Conservation (phyloP, 1,140 invertebrate species). For the Zaprionus kolodkinae region DNA sequence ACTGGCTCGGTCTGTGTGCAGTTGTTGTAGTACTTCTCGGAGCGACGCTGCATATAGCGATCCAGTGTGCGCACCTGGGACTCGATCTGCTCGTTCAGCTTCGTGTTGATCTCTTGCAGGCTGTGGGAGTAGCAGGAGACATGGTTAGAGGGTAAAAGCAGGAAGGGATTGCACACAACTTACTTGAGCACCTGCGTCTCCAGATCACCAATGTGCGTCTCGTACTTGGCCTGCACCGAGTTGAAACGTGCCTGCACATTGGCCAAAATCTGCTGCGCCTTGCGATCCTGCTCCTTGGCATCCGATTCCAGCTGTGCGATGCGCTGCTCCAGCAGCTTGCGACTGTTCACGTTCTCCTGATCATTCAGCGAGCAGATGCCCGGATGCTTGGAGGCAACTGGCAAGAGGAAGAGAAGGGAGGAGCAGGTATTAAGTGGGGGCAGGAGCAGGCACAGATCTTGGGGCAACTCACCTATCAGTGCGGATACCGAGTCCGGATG, state of each 20-base stretch:
- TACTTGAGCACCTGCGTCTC: constrained; percentile 87
- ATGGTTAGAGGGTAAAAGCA: not conserved
- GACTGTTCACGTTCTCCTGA: constrained; percentile 85
- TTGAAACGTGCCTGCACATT: constrained; percentile 90
- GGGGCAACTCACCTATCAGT: constrained; percentile 86
- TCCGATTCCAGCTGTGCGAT: constrained; percentile 89
- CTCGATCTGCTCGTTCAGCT: constrained; percentile 86
- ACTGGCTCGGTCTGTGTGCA: constrained; percentile 77
- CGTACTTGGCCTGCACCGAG: constrained; percentile 91
- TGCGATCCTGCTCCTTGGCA: constrained; percentile 88
- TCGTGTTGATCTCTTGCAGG: constrained; percentile 86
- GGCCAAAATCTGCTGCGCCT: constrained; percentile 88
- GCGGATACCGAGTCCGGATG: constrained; percentile 92
- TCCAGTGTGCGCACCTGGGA: constrained; percentile 82
- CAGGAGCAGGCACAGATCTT: not conserved
- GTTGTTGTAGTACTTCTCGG: constrained; percentile 74
- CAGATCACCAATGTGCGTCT: constrained; percentile 89
- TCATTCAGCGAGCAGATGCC: constrained; percentile 86
- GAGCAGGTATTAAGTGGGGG: not conserved
- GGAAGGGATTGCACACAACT: not conserved
- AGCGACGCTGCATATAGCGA: constrained; percentile 72
- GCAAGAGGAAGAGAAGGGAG: not conserved
- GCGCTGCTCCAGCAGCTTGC: constrained; percentile 88
- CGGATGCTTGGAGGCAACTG: constrained; percentile 75
- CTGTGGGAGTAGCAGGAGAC: constrained; percentile 39